These are phyloP conservation scores for Brachionus paranguensis DNA, from an alignment of 1,140 invertebrate species.

Conservation along the genomic window DNA sequence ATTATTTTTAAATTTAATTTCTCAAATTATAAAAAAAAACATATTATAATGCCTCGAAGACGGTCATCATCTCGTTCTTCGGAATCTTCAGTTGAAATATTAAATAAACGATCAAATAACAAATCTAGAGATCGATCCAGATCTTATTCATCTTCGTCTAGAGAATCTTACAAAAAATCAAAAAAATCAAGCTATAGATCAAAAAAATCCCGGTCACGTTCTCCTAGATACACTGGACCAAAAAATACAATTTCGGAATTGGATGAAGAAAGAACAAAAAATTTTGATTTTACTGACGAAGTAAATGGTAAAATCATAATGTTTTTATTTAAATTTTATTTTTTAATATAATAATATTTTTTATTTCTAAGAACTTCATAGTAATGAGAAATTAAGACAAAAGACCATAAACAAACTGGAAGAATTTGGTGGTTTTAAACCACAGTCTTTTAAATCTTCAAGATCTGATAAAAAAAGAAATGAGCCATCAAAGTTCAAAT, in stretches of 20 bases:
- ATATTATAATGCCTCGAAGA: neutral
- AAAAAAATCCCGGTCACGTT: neutral
- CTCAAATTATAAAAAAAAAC: no score
- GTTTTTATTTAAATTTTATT: neutral
- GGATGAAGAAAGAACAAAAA: neutral
- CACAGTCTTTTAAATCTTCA: slow-evolving; percentile 1
- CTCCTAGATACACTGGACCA: neutral
- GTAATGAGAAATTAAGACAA: neutral
- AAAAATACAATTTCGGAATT: neutral
- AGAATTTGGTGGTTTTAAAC: neutral
- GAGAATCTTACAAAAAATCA: neutral
- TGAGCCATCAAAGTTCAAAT: neutral
- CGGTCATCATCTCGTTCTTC: neutral
- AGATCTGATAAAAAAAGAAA: slow-evolving; percentile 4
- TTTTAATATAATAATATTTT: no score
- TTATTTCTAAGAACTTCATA: neutral
- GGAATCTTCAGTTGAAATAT: neutral
- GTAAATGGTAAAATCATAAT: neutral
- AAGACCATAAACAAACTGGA: neutral
- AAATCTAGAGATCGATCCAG: neutral
- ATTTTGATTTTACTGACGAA: slow-evolving; percentile 11
- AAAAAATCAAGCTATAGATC: neutral
- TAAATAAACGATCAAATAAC: neutral
- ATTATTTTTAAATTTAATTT: neutral
- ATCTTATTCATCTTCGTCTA: neutral